phyloP scores from a whole-genome alignment of 2,797 vertebrate genomes.

The Chiroxiphia lanceolata region DNA sequence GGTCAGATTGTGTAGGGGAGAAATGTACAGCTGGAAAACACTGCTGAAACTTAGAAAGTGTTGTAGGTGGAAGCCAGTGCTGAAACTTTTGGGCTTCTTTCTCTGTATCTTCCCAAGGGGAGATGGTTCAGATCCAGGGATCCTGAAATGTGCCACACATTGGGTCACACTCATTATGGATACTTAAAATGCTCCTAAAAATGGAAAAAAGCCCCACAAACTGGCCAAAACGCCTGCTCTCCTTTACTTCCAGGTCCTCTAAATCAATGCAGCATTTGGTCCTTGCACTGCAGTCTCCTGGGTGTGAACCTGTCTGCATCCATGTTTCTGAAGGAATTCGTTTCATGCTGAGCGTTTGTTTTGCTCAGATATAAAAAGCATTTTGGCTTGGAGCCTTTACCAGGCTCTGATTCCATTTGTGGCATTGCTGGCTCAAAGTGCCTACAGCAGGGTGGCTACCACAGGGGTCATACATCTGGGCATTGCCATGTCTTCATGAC shows the following conservation, averaged over 20 bases:
- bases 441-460: neutral
- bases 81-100: neutral
- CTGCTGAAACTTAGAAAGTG: neutral
- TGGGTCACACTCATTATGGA: rapidly evolving
- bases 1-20: rapidly evolving
- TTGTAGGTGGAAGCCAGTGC: neutral
- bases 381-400: neutral
- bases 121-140: neutral
- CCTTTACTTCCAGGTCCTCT: neutral
- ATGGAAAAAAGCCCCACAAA: neutral
- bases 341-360: neutral
- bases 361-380: neutral
- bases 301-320: neutral
- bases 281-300: neutral
- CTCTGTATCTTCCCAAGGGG: rapidly evolving
- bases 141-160: neutral
- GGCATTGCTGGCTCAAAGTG: neutral
- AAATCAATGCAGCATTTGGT: neutral
- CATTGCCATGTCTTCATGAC: neutral
- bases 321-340: neutral
- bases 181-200: neutral
- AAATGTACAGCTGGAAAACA: neutral
- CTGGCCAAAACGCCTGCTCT: rapidly evolving
- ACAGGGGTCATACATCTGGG: neutral
- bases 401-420: neutral